Base-by-base conservation (phyloP, 2,113 vertebrate genomes). In the Cyanoderma ruficeps region DNA sequence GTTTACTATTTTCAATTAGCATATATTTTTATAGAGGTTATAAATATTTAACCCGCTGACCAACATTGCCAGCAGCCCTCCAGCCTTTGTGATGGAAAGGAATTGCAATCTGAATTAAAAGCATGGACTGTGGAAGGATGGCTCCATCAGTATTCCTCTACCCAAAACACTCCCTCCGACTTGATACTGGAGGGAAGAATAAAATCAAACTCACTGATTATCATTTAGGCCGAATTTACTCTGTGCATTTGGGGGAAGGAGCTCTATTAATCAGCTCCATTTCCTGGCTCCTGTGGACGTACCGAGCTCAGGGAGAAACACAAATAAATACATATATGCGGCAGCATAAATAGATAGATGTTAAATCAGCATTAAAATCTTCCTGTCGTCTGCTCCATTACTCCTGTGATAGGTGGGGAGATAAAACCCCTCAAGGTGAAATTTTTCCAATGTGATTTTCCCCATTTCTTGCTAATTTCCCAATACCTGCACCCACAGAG, bases 261-360 rank as follows among this genome's bases (percentile, higher is more conserved):
- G 77, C 71, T 94, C 93, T 95, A 93, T 95, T 96, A 93, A 97
- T 94, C 95, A 96, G 93, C 52, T 95, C 91, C 87, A 78, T 90
- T 96, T 93, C 90, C 63, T 77, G 87, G 50, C 79, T 96, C 10
- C 71, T 49, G 68, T 55, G 81, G 67, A 63, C 11, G 5, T 61
- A 75, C 23, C 2, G 46, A 72, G 68, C 82, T 55, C 42, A 21
- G 87, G 4, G 13, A 88, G 89, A 86, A 95, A 74, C 89, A 85
- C 75, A n/a, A 68, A 90, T 85, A 95, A 80, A 93, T 39, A 92
- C 64, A 56, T 35, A 65, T 63, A 60, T 20, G 37, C 55, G 37
- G 19, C 20, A 75, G 44, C 78, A 76, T 67, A 90, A 91, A 94
- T 76, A 69, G 22, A 49, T 41, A 85, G 69, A n/a, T 86, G 85